Evolutionary conservation across 2,113 vertebrate species (phyloP).

Genomic region (Microtus pennsylvanicus): DNA sequence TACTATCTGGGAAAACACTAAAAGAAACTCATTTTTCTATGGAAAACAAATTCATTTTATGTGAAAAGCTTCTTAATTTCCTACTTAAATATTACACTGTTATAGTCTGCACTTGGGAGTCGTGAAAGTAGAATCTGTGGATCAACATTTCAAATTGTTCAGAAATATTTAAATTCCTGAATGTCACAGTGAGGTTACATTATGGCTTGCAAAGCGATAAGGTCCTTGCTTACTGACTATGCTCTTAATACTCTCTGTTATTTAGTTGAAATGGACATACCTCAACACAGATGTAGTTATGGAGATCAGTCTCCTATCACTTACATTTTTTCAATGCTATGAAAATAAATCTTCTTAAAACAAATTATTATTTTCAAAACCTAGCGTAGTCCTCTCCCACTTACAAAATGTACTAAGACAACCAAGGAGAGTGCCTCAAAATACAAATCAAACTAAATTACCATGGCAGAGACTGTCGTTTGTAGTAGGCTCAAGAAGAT

Average conservation of each 20-base stretch:
- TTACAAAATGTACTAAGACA: constrained; percentile 5
- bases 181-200: not conserved
- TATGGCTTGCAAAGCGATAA: not conserved
- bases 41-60: not conserved
- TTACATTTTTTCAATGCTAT: constrained; percentile 1
- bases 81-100: not conserved
- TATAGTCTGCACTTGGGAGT: not conserved
- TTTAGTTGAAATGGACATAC: not conserved
- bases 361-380: constrained; percentile 28
- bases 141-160: not conserved
- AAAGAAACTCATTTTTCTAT: not conserved
- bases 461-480: not conserved
- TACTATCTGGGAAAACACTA: not conserved
- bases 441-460: constrained; percentile 7
- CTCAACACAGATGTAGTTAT: constrained; percentile 11
- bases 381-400: not conserved
- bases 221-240: not conserved
- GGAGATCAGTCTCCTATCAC: not conserved
- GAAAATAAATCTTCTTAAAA: constrained; percentile 37
- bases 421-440: constrained; percentile 26
- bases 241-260: not conserved
- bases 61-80: not conserved
- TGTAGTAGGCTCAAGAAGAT: not conserved
- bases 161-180: not conserved
- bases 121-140: not conserved